These are phyloP conservation scores for Salminus brasiliensis DNA, from an alignment of 2,113 vertebrate genomes.

Conservation along the genomic window DNA sequence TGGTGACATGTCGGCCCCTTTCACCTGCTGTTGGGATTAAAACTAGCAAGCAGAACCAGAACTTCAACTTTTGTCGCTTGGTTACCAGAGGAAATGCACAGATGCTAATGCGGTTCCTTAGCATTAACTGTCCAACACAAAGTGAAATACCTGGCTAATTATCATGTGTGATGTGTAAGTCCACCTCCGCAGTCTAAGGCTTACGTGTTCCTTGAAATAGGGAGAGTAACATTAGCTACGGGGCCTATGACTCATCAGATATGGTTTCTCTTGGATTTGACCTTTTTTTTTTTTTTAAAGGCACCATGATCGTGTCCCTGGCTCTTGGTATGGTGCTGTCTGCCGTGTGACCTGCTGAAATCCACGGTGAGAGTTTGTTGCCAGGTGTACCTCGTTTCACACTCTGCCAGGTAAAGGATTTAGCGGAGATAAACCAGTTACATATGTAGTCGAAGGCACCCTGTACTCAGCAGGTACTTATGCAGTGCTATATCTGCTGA, in stretches of 20 bases:
- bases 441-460: conserved; percentile 47
- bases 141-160: conserved; percentile 13
- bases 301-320: neutral
- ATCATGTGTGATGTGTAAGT: neutral
- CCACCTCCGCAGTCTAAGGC: neutral
- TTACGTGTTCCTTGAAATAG: neutral
- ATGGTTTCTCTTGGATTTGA: neutral
- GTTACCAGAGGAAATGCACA: neutral
- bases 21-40: conserved; percentile 24
- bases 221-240: neutral
- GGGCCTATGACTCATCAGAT: neutral
- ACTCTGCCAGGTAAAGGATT: conserved; percentile 65
- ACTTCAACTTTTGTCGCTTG: conserved; percentile 8
- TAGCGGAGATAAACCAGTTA: conserved; percentile 69
- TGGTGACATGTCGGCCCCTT: conserved; percentile 7
- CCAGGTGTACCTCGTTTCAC: conserved; percentile 35
- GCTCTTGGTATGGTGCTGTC: neutral
- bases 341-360: conserved; percentile 38
- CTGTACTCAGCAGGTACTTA: conserved; percentile 38
- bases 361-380: conserved; percentile 46
- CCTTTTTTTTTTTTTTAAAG: neutral
- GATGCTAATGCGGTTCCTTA: conserved; percentile 3
- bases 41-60: conserved; percentile 22
- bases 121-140: conserved; percentile 26
- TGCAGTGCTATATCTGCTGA: conserved; percentile 21